Base-by-base conservation (phyloP, 2,797 vertebrate species). In the Arnoldichthys spilopterus region DNA sequence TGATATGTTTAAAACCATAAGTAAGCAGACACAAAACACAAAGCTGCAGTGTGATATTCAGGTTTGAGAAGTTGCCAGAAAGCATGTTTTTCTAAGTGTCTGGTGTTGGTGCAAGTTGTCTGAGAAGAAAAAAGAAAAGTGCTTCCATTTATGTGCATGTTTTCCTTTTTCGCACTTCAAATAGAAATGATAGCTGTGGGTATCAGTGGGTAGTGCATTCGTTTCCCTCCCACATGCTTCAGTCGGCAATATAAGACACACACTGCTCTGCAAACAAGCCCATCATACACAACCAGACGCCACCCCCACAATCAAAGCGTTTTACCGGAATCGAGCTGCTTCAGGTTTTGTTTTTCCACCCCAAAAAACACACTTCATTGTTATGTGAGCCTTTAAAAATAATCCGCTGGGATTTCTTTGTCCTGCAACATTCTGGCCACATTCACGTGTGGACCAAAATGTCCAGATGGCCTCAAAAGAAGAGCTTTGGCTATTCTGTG, bases 131-230 rank as follows among this genome's bases (percentile, higher is more conserved):
- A 40, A 64, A 64, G 9, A 32, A 16, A 62, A 28, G 18, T 22
- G 24, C n/a, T 12, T 34, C 30, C 61, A n/a, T 34, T 37, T 20
- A 64, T 1, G 11, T 37, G 34, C 30, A 22, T 18, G 5, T 34
- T 43, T 11, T 26, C 20, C 34, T 43, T 43, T 24, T 24, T 43
- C 5, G 20, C 34, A 22, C 62, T 64, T 64, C 32, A 64, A 64
- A 40, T 24, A 43, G n/a, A 64, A 22, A n/a, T 43, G 62, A 64
- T 43, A 64, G 34, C 62, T 40, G 62, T 64, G 62, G 24, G n/a
- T 64, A 30, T 47, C 43, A 20, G 43, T 47, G 43, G 26, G 47
- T n/a, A 53, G 18, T 47, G 47, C 47, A 53, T 70, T 53, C 18
- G 47, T 32, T 70, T 34, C 47, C 28, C 34, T 51, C 67, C 45